These are phyloP conservation scores for Tapirus terrestris DNA, from an alignment of 2,113 vertebrate genomes.

Conservation along the genomic window DNA sequence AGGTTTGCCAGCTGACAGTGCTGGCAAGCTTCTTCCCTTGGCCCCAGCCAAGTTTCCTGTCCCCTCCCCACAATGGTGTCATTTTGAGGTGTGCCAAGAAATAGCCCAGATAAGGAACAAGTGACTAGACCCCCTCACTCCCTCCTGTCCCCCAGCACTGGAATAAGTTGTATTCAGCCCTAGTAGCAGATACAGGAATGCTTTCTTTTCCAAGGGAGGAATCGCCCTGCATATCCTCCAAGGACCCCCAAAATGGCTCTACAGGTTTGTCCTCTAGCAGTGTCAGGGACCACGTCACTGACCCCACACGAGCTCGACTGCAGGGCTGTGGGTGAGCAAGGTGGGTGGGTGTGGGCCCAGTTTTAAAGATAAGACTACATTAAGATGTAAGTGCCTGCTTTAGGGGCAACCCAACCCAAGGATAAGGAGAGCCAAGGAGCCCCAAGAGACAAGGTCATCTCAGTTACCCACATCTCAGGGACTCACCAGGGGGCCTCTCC, in stretches of 20 bases:
- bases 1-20: neutral
- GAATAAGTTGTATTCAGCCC: neutral
- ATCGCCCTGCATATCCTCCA: neutral
- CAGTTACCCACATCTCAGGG: neutral
- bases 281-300: neutral
- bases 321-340: neutral
- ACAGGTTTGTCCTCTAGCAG: neutral
- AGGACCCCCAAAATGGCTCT: neutral
- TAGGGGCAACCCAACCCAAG: neutral
- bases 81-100: conserved; percentile 54
- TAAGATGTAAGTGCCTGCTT: neutral
- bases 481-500: neutral
- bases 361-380: neutral
- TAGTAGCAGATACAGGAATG: neutral
- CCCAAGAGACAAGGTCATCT: neutral
- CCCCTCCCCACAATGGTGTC: neutral
- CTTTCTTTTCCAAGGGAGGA: neutral
- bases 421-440: neutral
- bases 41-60: neutral
- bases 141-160: neutral
- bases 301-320: neutral
- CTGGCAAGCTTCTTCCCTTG: neutral
- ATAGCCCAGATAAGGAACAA: conserved; percentile 53
- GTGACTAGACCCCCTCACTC: neutral
- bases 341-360: neutral